Base-by-base conservation (phyloP, 2,113 vertebrate species). In the Octodon degus region DNA sequence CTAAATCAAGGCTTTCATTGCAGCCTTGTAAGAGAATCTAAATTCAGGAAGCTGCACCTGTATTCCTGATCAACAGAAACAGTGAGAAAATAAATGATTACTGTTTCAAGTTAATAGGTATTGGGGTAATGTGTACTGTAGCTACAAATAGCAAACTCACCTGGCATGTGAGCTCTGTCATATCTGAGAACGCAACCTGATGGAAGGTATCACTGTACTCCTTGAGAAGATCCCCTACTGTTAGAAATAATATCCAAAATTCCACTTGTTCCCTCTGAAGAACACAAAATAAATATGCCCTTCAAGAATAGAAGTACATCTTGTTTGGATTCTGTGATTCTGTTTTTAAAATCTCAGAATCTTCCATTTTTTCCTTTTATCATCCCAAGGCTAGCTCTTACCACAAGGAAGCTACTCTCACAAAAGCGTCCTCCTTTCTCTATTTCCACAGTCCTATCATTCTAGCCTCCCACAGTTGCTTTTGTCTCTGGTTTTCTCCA, bases 311-410 rank as follows among this genome's bases (percentile, higher is more conserved):
- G 24, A 94, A 89, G 86, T 81, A 27, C 43, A 82, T 76, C 55
- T 93, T 63, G 3, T 81, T 86, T 92, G 76, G 76, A 19, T 20
- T 80, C 70, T 86, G 22, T 86, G 50, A 77, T 70, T 65, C 19
- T 65, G 34, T 83, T 25, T 93, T 77, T 50, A 37, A 93, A 95
- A 74, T 93, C 77, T 95, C 77, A 47, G 77, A 65, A 53, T n/a
- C 40, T 72, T 79, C 90, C 40, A 87, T 22, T 62, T 62, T 50
- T 37, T 22, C 40, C 30, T 93, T 81, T 50, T 74, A 82, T 70
- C 50, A 55, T 72, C 22, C 76, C 67, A 92, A 88, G 16, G 53
- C 12, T 16, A 67, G 11, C 24, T 94, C n/a, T 74, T 63, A 82
- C 80, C 30, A 47, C 7, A 20, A 5, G n/a, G 11, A 89, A 89